Conservation (phyloP, 2,888 invertebrate genomes). For the Furcula furcula region DNA sequence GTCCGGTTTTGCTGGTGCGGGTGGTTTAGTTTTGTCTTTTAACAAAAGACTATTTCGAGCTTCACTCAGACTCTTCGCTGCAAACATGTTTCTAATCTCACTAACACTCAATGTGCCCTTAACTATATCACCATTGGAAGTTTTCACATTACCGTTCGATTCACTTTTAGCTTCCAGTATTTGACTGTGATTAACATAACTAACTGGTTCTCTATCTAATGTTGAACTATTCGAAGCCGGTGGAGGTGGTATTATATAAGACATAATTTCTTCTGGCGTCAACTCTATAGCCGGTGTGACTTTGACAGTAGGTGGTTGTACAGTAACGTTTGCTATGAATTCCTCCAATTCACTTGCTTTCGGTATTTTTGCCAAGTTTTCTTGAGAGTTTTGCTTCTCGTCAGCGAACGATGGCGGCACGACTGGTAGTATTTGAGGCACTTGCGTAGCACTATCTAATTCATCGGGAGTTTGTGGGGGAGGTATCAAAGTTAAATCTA, state of each 20-base stretch:
- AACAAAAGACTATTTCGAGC: constrained; percentile 76
- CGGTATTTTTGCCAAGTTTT: constrained; percentile 51
- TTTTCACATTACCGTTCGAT: constrained; percentile 44
- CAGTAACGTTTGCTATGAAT: constrained; percentile 90
- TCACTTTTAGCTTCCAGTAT: constrained; percentile 52
- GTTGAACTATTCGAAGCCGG: constrained; percentile 81
- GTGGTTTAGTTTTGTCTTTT: constrained; percentile 68
- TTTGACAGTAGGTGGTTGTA: constrained; percentile 90
- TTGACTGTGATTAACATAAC: constrained; percentile 66
- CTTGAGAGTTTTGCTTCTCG: constrained; percentile 61
- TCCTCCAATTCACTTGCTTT: constrained; percentile 87
- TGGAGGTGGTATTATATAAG: constrained; percentile 90
- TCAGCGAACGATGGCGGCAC: constrained; percentile 91
- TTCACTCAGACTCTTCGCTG: constrained; percentile 74
- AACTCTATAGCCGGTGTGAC: constrained; percentile 88
- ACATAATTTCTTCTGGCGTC: constrained; percentile 91
- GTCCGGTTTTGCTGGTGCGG: constrained; percentile 57
- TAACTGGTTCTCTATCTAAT: constrained; percentile 65
- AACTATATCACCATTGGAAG: constrained; percentile 69
- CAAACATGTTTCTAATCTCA: constrained; percentile 78
- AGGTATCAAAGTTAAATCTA: constrained; percentile 93
- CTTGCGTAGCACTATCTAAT: constrained; percentile 84
- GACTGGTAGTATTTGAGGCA: constrained; percentile 86
- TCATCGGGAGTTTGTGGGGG: constrained; percentile 93
- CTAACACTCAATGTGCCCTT: constrained; percentile 82